Evolutionary conservation across 2,888 invertebrate genomes (phyloP), one percentile per base, ranked within the genome.

Genomic region (Euplagia quadripunctaria): DNA sequence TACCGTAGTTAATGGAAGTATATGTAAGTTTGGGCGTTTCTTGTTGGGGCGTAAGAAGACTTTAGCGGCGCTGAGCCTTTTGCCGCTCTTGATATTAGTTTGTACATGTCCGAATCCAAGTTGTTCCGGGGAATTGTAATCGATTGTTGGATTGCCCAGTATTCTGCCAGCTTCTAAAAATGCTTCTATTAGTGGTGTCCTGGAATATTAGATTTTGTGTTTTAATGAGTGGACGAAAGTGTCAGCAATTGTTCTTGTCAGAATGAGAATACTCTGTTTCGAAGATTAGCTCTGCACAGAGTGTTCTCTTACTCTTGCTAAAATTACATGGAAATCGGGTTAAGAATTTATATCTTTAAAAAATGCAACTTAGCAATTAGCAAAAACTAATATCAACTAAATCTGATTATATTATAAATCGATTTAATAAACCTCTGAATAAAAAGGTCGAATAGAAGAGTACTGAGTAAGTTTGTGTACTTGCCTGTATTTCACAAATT

Each of bases 141-240:
- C 98, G 7, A 96, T 94, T 70, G 97, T 94, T 0, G 96, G 96
- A 68, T 96, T 95, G 0, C 98, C 98, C 74, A 97, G 89, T 87
- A 97, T 96, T 75, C 94, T 89, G 4, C 97, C 97, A 0, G 97
- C 97, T 79, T 97, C 92, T 2, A 98, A 91, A 84, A 98, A 97
- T 0, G 97, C 97, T 17, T 96, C 94, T 0, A 97, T 96, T 2
- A 97, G 91, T 74, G 96, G 90, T 31, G 94, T 91, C 70, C 94
- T 94, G 88, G 88, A 73, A 74, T 46, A 63, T 58, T 49, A 43
- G 1, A 46, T 46, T 4, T 41, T 58, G 20, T 63, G 11, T 49
- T 63, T 63, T 31, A 31, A 46, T 20, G 12, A 58, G 20, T 12
- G 4, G 20, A n/a, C 55, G 55, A 11, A 9, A n/a, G n/a, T 55